Evolutionary conservation across 2,113 vertebrate genomes (phyloP).

Genomic region (Myrmecophaga tridactyla): DNA sequence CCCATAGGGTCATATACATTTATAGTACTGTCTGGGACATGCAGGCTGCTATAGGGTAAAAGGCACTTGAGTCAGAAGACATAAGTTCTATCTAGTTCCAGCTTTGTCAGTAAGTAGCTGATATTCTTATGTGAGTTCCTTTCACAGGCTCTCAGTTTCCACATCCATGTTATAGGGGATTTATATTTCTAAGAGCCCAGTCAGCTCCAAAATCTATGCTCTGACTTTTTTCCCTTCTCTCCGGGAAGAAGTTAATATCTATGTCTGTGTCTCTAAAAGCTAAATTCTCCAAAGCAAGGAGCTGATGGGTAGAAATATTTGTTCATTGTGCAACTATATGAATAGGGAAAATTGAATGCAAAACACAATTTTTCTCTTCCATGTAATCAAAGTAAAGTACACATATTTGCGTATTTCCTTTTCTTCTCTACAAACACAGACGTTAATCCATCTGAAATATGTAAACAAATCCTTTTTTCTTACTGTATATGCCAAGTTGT

Average conservation of each 20-base stretch:
- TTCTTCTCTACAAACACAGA: neutral
- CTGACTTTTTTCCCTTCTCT: neutral
- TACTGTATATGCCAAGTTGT: neutral
- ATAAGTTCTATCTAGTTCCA: neutral
- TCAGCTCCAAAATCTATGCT: neutral
- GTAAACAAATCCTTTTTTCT: neutral
- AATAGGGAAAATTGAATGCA: neutral
- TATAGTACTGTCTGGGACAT: slow-evolving; percentile 7
- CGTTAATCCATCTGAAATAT: neutral
- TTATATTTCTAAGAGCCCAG: neutral
- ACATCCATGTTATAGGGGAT: neutral
- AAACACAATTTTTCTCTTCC: neutral
- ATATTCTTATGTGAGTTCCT: neutral
- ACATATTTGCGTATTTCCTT: neutral
- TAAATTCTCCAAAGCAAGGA: slow-evolving; percentile 26
- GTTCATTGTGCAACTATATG: neutral
- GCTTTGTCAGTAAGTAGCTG: neutral
- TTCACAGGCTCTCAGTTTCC: neutral
- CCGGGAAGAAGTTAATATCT: neutral
- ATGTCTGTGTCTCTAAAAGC: neutral
- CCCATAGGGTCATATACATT: neutral
- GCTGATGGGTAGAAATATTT: neutral
- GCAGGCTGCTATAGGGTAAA: neutral
- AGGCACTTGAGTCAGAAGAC: neutral
- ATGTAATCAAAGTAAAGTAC: neutral